Base-by-base conservation (phyloP, 2,797 vertebrate genomes). In the Cichlasoma orientale region DNA sequence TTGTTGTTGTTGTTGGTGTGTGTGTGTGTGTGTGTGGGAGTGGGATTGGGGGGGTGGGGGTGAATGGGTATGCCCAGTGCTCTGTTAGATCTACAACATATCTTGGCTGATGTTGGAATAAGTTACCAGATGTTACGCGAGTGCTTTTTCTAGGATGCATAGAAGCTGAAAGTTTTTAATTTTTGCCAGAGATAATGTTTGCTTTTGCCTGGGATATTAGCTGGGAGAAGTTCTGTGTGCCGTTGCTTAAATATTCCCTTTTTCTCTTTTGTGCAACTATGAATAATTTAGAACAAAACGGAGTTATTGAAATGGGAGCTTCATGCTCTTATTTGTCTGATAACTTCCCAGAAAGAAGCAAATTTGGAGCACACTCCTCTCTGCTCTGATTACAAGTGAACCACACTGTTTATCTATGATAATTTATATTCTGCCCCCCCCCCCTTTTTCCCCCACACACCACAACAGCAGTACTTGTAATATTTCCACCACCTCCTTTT, bases 401-500 rank as follows among this genome's bases (percentile, higher is more conserved):
- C 54, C 36, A 47, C 1, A 41, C 83, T 88, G 78, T 91, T 91
- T 83, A 83, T 81, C 74, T 85, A 7, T 77, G 82, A 89, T 89
- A 86, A 66, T 82, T 73, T 74, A 82, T 84, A 82, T 92, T 71
- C 86, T 85, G 71, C 25, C 11, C 59, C 53, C 41, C 77, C 29
- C 18, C 75, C 36, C 36, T 36, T 29, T 29, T 5, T 11, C 33
- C 29, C 47, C 0, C 12, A 23, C 36, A 33, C 74, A 47, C 38
- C 61, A 66, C 33, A 58, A 76, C 56, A 72, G 56, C 78, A 77
- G 78, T 79, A 74, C 74, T 80, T 74, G 77, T 85, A 83, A 75
- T 86, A 75, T 86, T 90, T 87, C 83, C 82, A 87, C 89, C 86
- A 61, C 86, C 87, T 86, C 78, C 82, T 82, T 79, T 81, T 79